Evolutionary conservation across 2,797 vertebrate genomes (phyloP).

Genomic region (Ceyx erithaca): DNA sequence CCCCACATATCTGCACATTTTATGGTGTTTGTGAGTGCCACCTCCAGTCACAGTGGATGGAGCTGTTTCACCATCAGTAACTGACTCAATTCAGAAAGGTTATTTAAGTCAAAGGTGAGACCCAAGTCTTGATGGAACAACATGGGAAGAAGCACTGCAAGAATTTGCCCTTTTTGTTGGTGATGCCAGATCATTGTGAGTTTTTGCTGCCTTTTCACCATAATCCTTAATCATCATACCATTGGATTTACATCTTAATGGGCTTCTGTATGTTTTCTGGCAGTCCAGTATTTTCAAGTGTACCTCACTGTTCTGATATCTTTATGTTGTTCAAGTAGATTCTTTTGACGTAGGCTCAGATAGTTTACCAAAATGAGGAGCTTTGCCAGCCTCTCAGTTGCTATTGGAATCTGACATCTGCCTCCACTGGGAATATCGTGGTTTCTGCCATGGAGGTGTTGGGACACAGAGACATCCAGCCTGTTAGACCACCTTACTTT

Average conservation of each 20-base stretch:
- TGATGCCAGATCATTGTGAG: neutral
- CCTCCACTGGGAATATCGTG: neutral
- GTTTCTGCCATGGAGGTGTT: neutral
- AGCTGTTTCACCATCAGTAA: neutral
- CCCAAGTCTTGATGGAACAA: neutral
- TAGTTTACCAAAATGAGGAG: neutral
- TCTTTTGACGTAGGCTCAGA: neutral
- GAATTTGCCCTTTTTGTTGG: neutral
- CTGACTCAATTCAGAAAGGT: neutral
- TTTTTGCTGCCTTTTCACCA: neutral
- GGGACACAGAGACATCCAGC: neutral
- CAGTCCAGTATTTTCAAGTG: neutral
- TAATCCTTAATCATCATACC: neutral
- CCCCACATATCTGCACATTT: neutral
- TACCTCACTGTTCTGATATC: neutral
- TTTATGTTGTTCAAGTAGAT: neutral
- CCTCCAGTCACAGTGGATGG: accelerated
- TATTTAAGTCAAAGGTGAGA: neutral
- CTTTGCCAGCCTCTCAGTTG: neutral
- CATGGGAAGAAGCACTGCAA: neutral
- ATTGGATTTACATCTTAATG: neutral
- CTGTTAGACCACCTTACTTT: neutral
- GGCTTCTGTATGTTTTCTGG: neutral
- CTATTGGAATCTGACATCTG: neutral
- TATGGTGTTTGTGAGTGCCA: accelerated